Base-by-base conservation (phyloP, 53 echinoderm and acorn worm species). In the Paelopatides confundens region DNA sequence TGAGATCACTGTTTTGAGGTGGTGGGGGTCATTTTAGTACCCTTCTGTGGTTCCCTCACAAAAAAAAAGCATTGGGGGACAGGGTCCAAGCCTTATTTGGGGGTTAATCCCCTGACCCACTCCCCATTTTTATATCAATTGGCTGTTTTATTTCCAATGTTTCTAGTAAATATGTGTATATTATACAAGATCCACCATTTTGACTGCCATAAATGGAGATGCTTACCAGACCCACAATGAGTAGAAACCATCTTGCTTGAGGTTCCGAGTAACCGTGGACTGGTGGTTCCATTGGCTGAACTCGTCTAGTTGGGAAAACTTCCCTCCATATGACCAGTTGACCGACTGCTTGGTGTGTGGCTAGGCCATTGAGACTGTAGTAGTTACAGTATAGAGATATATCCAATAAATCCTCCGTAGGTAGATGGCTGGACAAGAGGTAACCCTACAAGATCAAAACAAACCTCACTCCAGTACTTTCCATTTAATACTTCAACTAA, bases 311-410 rank as follows among this genome's bases (percentile, higher is more conserved):
- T 0, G 98, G 98, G 86, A 71, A 92, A 26, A 97, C 95, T 82
- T 97, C 98, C 71, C 92, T 91, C 98, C 98, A 97, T 50, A 97
- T 91, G 82, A 97, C 95, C 53, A 97, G 94, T 84, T 97, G 95
- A 71, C 98, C 95, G 24, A 97, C 93, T 3, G 88, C 87, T 43
- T 93, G 93, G 50, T 95, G 90, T 63, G 92, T 90, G 78, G 94
- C 85, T 49, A 97, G 87, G n/a, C 89, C 90, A 86, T 90, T 92
- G 35, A 97, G 88, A 63, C 98, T 93, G 88, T 95, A 95, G 81
- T 97, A 94, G 49, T 89, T 93, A 62, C 95, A 95, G 82, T 97
- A 97, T 50, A 97, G 66, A 35, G 74, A 76, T 69, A 95, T 86
- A 37, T 97, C 98, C 34, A 87, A 13, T 0, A 97, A 90, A 47